Base-by-base conservation (phyloP, 2,888 invertebrate species). In the Mythimna albipuncta region DNA sequence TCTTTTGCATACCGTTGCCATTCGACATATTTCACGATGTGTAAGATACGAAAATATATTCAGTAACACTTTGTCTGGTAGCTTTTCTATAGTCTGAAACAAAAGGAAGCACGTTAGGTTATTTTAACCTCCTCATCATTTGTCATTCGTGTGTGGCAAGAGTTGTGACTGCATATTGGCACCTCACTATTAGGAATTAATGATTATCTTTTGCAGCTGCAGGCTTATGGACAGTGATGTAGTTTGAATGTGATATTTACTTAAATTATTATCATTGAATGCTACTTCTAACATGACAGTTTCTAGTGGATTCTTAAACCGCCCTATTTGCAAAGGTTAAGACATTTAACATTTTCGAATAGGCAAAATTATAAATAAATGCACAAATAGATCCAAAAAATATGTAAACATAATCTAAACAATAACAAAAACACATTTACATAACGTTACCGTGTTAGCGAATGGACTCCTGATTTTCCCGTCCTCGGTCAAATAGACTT, bases 31-130 rank as follows among this genome's bases (percentile, higher is more conserved):
- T 96, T 99, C 99, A 75, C 98, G 97, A 92, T 99, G 99, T 44
- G 98, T 97, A 82, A 99, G 96, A 94, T 99, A 99, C 61, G 98
- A 98, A 96, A 99, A 99, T 90, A 99, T 98, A 91, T 98, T 98
- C 81, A 99, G 96, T 55, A 99, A 96, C 47, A 99, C 98, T 96
- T 99, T 99, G 94, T 99, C 99, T 16, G 99, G 99, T 54, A 99
- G 97, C 93, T 99, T 99, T 93, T 99, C 99, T 91, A 99, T 99
- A 7, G 99, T 99, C 99, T 99, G 97, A 47, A 97, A 97, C 74
- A 82, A 85, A 61, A 62, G 35, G 32, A 78, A 58, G 79, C 44
- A 58, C 4, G 19, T 67, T 69, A 71, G 13, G 38, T 52, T 78
- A 64, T 72, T 55, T 59, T 47, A 26, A 26, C 11, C 16, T 41